These are phyloP conservation scores for Nomada fabriciana DNA, from an alignment of 2,888 invertebrate genomes.

Conservation along the genomic window DNA sequence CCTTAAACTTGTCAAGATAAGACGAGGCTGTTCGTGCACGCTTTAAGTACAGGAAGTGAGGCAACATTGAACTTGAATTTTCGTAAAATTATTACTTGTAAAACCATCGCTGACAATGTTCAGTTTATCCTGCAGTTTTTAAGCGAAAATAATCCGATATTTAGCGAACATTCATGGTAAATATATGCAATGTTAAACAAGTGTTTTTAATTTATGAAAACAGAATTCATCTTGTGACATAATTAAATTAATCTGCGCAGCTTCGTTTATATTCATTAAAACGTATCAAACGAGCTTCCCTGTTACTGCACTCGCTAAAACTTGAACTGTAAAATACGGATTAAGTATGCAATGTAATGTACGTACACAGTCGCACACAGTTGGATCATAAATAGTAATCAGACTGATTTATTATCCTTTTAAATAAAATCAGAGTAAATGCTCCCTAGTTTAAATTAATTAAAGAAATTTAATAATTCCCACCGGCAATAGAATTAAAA, in stretches of 20 bases:
- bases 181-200: background rate
- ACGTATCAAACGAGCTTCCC: background rate
- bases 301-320: background rate
- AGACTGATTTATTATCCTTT: too few species aligned
- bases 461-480: too few species aligned
- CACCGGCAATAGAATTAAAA: too few species aligned
- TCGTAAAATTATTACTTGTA: background rate
- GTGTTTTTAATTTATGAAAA: background rate
- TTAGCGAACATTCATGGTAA: background rate
- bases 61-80: constrained; percentile 29
- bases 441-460: background rate
- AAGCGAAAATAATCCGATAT: too few species aligned
- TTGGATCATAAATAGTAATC: too few species aligned
- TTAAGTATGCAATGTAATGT: background rate
- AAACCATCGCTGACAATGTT: background rate
- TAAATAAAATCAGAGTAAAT: too few species aligned
- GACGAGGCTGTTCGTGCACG: constrained; percentile 16
- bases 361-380: too few species aligned
- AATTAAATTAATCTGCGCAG: background rate
- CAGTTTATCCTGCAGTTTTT: too few species aligned
- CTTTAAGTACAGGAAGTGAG: constrained; percentile 1
- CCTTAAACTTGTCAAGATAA: constrained; percentile 32
- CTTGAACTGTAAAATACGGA: background rate
- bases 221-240: background rate
- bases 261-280: background rate